Conservation (phyloP, 2,888 invertebrate species). For the Coelopa pilipes region DNA sequence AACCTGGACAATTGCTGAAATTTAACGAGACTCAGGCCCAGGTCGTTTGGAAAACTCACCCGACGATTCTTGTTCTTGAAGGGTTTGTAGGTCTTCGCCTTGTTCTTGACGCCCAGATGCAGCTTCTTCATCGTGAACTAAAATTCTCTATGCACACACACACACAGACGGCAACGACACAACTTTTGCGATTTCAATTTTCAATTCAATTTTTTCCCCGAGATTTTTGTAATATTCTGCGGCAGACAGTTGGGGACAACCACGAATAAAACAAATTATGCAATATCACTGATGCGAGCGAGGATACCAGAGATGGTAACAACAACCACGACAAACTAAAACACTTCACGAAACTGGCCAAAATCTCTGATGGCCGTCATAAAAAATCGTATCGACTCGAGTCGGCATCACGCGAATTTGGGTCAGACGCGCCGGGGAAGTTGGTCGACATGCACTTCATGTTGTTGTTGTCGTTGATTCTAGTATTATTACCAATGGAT, state of each 20-base stretch:
- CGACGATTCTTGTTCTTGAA: slow-evolving; percentile 45
- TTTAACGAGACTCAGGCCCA: neutral
- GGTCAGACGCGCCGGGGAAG: slow-evolving; percentile 19
- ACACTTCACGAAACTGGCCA: slow-evolving; percentile 17
- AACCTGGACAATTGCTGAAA: neutral
- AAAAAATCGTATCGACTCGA: slow-evolving; percentile 5
- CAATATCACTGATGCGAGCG: neutral
- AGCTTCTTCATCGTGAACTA: slow-evolving; percentile 44
- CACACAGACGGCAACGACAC: neutral
- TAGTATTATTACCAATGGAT: neutral
- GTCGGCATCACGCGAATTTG: slow-evolving; percentile 15
- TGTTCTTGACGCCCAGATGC: slow-evolving; percentile 44
- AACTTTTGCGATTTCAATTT: slow-evolving; percentile 6
- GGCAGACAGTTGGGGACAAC: neutral
- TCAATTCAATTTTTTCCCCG: neutral
- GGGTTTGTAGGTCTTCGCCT: slow-evolving; percentile 44
- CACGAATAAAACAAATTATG: slow-evolving; percentile 1
- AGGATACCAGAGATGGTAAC: neutral
- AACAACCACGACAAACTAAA: neutral
- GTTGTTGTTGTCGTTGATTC: too few species aligned
- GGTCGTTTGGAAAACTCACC: slow-evolving; percentile 39
- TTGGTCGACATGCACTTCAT: neutral
- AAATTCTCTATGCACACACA: neutral
- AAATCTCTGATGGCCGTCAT: slow-evolving; percentile 26
- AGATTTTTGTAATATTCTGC: neutral